These are phyloP conservation scores for Penelope pileata DNA, from an alignment of 2,113 vertebrate species.

Conservation along the genomic window DNA sequence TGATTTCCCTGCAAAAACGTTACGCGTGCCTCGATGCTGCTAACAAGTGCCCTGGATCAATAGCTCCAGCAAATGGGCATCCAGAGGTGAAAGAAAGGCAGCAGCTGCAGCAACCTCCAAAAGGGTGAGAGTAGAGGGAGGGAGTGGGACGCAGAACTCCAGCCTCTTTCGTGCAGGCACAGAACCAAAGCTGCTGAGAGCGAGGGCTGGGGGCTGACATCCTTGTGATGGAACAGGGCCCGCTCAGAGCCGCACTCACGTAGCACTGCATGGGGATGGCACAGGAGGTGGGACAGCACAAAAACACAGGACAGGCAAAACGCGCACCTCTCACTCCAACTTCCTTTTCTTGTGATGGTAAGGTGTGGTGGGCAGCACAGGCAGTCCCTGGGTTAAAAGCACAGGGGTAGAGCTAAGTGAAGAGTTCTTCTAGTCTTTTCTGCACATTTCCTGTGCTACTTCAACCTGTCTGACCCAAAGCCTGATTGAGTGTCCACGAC, in stretches of 20 bases:
- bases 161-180: not conserved
- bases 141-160: not conserved
- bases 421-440: not conserved
- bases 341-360: not conserved
- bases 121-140: not conserved
- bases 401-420: not conserved
- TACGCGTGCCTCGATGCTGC: not conserved
- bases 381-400: not conserved
- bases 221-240: not conserved
- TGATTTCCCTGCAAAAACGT: conserved; percentile 25
- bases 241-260: not conserved
- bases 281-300: accelerated
- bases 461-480: not conserved
- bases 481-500: no score
- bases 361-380: not conserved
- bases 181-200: not conserved
- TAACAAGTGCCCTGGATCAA: conserved; percentile 9
- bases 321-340: not conserved
- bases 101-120: not conserved
- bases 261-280: accelerated
- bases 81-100: not conserved
- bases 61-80: not conserved
- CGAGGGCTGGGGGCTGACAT: accelerated
- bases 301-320: not conserved
- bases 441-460: not conserved